Evolutionary conservation across 2,797 vertebrate genomes (phyloP), one percentile per base, ranked within the genome.

Genomic region (Phoeniculus purpureus): DNA sequence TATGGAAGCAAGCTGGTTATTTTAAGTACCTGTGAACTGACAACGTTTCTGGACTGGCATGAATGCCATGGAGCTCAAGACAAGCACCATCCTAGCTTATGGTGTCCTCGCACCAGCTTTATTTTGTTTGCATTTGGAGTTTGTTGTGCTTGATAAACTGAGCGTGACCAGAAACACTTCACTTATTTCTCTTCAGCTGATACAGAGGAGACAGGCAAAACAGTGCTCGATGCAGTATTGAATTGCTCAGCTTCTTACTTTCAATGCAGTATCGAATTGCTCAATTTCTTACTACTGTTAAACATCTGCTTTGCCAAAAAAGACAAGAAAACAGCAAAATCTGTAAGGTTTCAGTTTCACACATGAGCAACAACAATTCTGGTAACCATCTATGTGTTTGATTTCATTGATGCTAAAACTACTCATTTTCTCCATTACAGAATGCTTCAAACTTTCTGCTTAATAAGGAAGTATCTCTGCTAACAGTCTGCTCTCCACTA

Each of bases 151-250:
- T 94, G 87, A 88, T 74, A 92, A 91, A 84, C 71, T 79, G 56
- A 84, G 47, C 64, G 50, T 6, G 12, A 86, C 50, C 61, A 90
- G 67, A 85, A 89, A 62, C 58, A 87, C 60, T 87, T 54, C 15
- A 70, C 84, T 83, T 81, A 29, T 78, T 92, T 83, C 64, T 87
- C 25, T 85, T 83, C 45, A 81, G 79, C 55, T 92, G 55, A 48
- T 60, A 15, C 71, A 91, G 27, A 79, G 47, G 12, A 89, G 40
- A 80, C 27, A 55, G 43, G 55, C 19, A 77, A 71, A 79, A 55
- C 0, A 70, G 19, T 0, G 0, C 45, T 81, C 68, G 70, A 32
- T 58, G 18, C 0, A 0, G 12, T 29, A 84, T 6, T 55, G 55
- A 81, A 62, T 31, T 37, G 37, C 37, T 37, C 37, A 37, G 12